Conservation (phyloP, 2,888 invertebrate genomes). For the Habroteleia sp. region DNA sequence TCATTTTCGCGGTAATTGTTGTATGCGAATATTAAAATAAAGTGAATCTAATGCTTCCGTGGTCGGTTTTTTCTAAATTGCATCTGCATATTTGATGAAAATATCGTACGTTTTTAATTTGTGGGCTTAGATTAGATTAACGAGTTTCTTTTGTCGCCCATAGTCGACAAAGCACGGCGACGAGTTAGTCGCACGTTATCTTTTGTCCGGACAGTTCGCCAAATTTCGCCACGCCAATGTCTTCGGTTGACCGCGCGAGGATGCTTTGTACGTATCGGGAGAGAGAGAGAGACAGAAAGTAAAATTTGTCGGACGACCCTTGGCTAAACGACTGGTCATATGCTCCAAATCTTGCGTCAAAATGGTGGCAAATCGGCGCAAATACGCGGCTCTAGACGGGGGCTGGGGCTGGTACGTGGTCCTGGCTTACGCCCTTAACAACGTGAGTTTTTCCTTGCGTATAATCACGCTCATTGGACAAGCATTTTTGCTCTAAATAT, state of each 20-base stretch:
- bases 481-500: no score
- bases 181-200: slow-evolving; percentile 36
- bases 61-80: no score
- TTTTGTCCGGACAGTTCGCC: slow-evolving; percentile 2
- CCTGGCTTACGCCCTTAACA: slow-evolving; percentile 84
- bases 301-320: no score
- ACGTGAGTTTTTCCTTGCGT: slow-evolving; percentile 84
- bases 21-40: no score
- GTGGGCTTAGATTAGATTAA: slow-evolving; percentile 46
- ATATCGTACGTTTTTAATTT: slow-evolving; percentile 29
- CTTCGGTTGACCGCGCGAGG: slow-evolving; percentile 2
- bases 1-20: no score
- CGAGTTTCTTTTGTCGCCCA: slow-evolving; percentile 24
- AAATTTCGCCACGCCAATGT: slow-evolving; percentile 9
- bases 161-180: slow-evolving; percentile 7
- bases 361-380: no score
- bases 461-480: no score
- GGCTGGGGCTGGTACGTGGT: slow-evolving; percentile 90
- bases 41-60: no score
- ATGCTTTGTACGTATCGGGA: no score
- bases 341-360: no score
- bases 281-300: no score
- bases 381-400: slow-evolving; percentile 87
- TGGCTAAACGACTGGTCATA: no score
- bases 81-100: slow-evolving; percentile 33